Evolutionary conservation across 92 coral and sea anemone genomes (phyloP).

Genomic region (Blastomussa wellsi): DNA sequence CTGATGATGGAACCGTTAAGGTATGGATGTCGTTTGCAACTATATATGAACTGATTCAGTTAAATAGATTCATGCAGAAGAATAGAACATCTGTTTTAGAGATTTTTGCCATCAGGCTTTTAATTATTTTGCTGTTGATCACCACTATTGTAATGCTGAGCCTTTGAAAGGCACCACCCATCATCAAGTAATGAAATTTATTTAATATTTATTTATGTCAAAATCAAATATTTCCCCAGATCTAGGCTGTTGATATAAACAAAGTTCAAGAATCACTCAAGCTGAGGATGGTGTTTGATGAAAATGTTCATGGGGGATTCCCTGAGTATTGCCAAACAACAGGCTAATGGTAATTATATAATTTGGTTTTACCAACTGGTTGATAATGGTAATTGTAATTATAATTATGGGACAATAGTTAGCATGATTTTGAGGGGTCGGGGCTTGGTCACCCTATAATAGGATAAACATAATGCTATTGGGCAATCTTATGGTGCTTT

Average conservation of each 20-base stretch:
- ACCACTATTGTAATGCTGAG: too few species aligned
- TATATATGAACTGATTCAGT: background rate
- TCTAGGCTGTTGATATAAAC: constrained; percentile 88
- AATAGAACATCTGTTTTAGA: too few species aligned
- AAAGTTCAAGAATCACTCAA: constrained; percentile 57
- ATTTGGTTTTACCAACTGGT: too few species aligned
- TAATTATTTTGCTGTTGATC: too few species aligned
- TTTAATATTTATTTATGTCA: background rate
- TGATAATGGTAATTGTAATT: too few species aligned
- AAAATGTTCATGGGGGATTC: constrained; percentile 64
- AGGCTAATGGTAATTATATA: constrained; percentile 90
- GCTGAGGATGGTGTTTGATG: constrained; percentile 90
- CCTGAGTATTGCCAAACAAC: constrained; percentile 72
- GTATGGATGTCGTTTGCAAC: constrained; percentile 50
- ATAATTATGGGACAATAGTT: too few species aligned
- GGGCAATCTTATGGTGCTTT: too few species aligned
- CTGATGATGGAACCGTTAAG: constrained; percentile 95
- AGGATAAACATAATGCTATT: too few species aligned
- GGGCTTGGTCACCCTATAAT: too few species aligned
- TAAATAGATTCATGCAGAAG: background rate
- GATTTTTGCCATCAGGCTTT: too few species aligned
- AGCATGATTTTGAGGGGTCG: too few species aligned
- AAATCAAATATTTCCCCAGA: constrained; percentile 27
- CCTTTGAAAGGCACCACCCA: too few species aligned
- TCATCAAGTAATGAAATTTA: background rate